A percentile compares a stretch with the other conserved stretches of the same genome.
These are phyloP conservation scores for Anoncus sp. DNA, from an alignment of 2,888 invertebrate genomes.

Conservation along the genomic window DNA sequence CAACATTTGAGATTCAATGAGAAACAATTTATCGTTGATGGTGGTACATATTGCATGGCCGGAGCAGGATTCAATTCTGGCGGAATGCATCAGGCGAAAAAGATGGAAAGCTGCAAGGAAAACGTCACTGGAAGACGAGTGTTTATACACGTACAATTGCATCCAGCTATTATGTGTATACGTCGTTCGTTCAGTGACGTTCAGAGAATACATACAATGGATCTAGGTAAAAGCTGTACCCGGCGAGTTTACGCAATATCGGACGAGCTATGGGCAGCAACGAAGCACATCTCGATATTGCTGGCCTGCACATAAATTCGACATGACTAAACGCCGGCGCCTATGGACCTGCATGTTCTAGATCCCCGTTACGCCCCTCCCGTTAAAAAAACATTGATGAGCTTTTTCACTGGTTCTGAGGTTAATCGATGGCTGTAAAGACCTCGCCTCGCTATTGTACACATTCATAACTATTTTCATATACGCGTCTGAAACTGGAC, in stretches of 20 bases:
- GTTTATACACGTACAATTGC: constrained; percentile 4
- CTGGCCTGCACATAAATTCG: constrained; percentile 46
- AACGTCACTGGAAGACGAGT: neutral
- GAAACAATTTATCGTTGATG: constrained; percentile 54
- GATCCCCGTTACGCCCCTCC: neutral
- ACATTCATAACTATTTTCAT: constrained; percentile 35
- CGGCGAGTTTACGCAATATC: constrained; percentile 30
- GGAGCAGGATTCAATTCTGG: constrained; percentile 1
- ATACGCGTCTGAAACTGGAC: constrained; percentile 4
- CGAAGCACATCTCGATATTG: constrained; percentile 30
- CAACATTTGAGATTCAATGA: constrained; percentile 58
- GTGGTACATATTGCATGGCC: constrained; percentile 8
- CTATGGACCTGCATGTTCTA: constrained; percentile 20
- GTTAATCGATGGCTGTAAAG: neutral
- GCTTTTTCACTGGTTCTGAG: constrained; percentile 3
- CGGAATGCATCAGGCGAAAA: neutral
- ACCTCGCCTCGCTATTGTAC: constrained; percentile 13
- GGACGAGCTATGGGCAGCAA: constrained; percentile 7
- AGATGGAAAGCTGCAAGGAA: constrained; percentile 1
- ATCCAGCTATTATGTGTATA: neutral
- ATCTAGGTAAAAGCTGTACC: constrained; percentile 11
- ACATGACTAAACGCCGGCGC: constrained; percentile 35
- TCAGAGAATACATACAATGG: constrained; percentile 14
- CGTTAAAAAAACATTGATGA: neutral
- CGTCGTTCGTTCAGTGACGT: neutral